These are phyloP conservation scores for Phataginus tricuspis DNA, from an alignment of 2,797 vertebrate species.

Conservation along the genomic window DNA sequence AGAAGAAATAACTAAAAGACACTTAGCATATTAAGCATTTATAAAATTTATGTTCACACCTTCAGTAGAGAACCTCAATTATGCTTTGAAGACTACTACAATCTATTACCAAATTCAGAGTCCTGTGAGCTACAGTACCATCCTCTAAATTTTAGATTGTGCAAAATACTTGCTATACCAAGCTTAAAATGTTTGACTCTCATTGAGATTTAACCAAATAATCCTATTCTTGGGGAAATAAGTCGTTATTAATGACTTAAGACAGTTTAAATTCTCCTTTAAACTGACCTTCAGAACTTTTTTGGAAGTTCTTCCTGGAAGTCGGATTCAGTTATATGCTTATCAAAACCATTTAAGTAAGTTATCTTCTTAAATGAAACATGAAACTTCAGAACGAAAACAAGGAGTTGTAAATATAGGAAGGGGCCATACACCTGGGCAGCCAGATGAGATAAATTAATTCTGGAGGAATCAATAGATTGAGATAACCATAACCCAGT, in stretches of 20 bases:
- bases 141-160: not conserved
- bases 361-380: constrained; percentile 45
- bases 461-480: constrained; percentile 53
- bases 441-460: constrained; percentile 59
- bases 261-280: constrained; percentile 41
- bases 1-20: constrained; percentile 26
- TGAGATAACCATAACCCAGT: constrained; percentile 19
- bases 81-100: not conserved
- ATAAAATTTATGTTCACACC: not conserved
- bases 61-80: not conserved
- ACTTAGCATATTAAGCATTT: not conserved
- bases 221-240: not conserved
- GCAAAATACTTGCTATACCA: not conserved
- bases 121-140: not conserved
- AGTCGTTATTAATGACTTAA: constrained; percentile 36
- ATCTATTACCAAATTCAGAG: not conserved
- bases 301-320: constrained; percentile 40
- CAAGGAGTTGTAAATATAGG: not conserved
- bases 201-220: not conserved
- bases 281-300: constrained; percentile 53
- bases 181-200: not conserved
- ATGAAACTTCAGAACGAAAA: constrained; percentile 58
- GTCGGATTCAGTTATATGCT: not conserved
- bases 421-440: not conserved
- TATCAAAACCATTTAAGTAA: constrained; percentile 60